These are phyloP conservation scores for Yponomeuta cagnagella DNA, from an alignment of 2,888 invertebrate species.

Conservation along the genomic window DNA sequence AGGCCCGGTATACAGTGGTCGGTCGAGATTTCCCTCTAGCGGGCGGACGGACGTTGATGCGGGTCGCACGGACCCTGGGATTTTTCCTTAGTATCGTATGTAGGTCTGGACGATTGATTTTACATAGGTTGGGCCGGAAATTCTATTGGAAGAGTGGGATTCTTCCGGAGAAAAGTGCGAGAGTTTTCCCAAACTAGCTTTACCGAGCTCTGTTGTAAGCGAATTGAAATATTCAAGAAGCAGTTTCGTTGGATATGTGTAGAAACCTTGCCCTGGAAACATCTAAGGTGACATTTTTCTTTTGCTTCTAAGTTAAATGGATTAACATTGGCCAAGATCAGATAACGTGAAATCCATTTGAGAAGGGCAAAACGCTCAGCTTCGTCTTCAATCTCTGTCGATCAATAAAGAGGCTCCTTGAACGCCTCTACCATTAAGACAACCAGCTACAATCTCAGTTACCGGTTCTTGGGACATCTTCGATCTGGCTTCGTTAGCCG, in stretches of 20 bases:
- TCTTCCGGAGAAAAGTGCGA: too few species aligned
- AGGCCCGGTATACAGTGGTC: slow-evolving; percentile 2
- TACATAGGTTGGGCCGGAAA: neutral
- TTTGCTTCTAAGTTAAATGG: too few species aligned
- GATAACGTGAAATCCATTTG: neutral
- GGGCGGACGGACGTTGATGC: slow-evolving; percentile 1
- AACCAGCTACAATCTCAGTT: slow-evolving; percentile 34
- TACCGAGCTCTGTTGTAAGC: too few species aligned
- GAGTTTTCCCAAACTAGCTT: too few species aligned
- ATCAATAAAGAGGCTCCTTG: neutral
- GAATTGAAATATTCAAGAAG: too few species aligned
- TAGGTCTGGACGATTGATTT: neutral
- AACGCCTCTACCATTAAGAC: neutral
- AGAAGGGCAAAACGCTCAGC: neutral
- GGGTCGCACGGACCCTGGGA: neutral
- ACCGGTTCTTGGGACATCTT: slow-evolving; percentile 39
- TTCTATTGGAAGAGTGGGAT: neutral
- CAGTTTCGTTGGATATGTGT: too few species aligned
- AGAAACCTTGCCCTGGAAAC: too few species aligned
- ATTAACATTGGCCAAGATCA: neutral
- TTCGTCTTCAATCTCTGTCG: neutral
- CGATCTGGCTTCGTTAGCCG: slow-evolving; percentile 65
- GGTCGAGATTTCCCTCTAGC: slow-evolving; percentile 4
- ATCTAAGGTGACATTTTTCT: too few species aligned
- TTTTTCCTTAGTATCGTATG: neutral